These are phyloP conservation scores for Drosophila leontia DNA, from an alignment of 1,140 invertebrate species.

Conservation along the genomic window DNA sequence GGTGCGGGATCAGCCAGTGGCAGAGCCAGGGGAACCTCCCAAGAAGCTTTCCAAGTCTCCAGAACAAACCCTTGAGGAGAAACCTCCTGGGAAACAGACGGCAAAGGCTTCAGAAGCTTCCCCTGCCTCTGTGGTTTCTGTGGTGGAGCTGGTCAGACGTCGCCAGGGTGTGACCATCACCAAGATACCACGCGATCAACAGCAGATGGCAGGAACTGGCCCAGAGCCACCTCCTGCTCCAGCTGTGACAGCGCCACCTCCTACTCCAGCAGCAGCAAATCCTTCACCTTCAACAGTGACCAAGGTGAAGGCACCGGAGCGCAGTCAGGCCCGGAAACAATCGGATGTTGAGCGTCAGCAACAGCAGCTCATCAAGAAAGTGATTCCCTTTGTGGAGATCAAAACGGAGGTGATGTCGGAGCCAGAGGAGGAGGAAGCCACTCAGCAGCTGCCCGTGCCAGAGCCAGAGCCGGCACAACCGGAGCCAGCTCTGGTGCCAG, in stretches of 20 bases:
- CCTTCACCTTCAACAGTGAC: not conserved
- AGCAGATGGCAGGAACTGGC: conserved; percentile 12
- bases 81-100: not conserved
- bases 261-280: not conserved
- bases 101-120: not conserved
- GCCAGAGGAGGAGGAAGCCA: conserved; percentile 63
- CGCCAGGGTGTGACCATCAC: conserved; percentile 79
- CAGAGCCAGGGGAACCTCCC: not conserved
- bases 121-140: conserved; percentile 46
- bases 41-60: not conserved
- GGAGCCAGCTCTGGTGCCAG: not conserved
- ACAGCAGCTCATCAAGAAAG: conserved; percentile 70
- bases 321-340: conserved; percentile 30
- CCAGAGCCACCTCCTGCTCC: not conserved
- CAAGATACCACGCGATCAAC: conserved; percentile 68
- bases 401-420: conserved; percentile 81
- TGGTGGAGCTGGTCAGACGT: conserved; percentile 69
- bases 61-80: not conserved
- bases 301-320: conserved; percentile 13
- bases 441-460: conserved; percentile 2
- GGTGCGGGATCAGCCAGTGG: not conserved
- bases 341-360: conserved; percentile 62
- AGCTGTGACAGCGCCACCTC: not conserved
- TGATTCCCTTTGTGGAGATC: conserved; percentile 78
- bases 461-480: conserved; percentile 2